Conservation (phyloP, 1,140 invertebrate genomes). For the Polyergus mexicanus region DNA sequence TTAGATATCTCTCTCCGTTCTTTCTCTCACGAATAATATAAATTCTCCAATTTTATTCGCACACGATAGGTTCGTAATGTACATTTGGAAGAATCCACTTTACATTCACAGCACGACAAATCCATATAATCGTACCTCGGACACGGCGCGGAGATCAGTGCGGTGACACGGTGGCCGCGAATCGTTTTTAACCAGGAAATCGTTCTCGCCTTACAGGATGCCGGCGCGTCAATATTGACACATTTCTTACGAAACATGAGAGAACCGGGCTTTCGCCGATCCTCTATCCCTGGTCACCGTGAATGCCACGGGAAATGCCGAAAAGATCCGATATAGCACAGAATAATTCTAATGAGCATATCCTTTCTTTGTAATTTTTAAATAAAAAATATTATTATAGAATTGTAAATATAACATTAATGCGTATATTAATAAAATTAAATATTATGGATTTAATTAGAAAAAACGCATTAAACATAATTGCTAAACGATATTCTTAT, state of each 20-base stretch:
- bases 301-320: neutral
- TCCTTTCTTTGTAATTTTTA: neutral
- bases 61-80: neutral
- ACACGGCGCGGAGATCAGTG: constrained; percentile 45
- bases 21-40: neutral
- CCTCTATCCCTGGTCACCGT: constrained; percentile 2
- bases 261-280: constrained; percentile 23
- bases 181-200: constrained; percentile 77
- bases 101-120: neutral
- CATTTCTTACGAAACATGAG: constrained; percentile 77
- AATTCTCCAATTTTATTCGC: neutral
- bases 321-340: neutral
- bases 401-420: too few species aligned
- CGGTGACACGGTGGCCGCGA: constrained; percentile 53
- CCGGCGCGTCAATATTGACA: constrained; percentile 81
- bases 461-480: too few species aligned
- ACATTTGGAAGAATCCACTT: neutral
- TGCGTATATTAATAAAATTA: too few species aligned
- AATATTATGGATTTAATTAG: too few species aligned
- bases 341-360: neutral
- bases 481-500: neutral
- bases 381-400: neutral
- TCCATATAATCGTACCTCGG: constrained; percentile 15
- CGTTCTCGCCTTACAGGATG: constrained; percentile 79
- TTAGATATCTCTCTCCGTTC: neutral